Conservation (phyloP, 92 coral and sea anemone genomes). For the Diadumene lineata region DNA sequence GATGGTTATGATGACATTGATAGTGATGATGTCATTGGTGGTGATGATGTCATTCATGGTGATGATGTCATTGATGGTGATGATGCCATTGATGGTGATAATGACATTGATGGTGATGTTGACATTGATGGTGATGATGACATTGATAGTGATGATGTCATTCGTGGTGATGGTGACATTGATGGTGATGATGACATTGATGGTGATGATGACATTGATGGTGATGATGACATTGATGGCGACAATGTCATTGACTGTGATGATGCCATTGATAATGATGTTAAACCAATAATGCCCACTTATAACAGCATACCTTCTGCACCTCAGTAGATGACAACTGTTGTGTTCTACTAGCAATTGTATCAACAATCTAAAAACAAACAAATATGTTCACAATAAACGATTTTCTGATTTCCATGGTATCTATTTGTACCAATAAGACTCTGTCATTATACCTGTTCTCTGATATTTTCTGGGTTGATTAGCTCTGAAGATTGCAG, state of each 20-base stretch:
- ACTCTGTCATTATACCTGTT: conserved; percentile 65
- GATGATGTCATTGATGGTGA: neutral
- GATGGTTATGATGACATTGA: neutral
- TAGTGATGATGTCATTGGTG: neutral
- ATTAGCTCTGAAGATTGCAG: conserved; percentile 63
- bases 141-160: neutral
- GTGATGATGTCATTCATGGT: neutral
- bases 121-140: neutral
- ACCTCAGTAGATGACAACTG: conserved; percentile 67
- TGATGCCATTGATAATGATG: neutral
- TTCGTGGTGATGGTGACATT: neutral
- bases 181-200: neutral
- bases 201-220: neutral
- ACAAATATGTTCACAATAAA: too few species aligned
- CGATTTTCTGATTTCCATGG: neutral
- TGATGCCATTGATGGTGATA: neutral
- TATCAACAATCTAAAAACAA: conserved; percentile 63
- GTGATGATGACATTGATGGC: neutral
- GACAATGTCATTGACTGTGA: neutral
- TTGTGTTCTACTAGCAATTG: conserved; percentile 64
- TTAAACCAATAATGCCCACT: neutral
- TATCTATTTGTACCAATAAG: neutral
- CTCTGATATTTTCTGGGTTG: conserved; percentile 66
- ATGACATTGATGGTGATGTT: neutral
- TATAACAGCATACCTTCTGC: conserved; percentile 39